Percentiles rank a stretch among this genome's conserved stretches.
These are phyloP conservation scores for Diorhabda carinulata DNA, from an alignment of 1,140 invertebrate species.

Conservation along the genomic window DNA sequence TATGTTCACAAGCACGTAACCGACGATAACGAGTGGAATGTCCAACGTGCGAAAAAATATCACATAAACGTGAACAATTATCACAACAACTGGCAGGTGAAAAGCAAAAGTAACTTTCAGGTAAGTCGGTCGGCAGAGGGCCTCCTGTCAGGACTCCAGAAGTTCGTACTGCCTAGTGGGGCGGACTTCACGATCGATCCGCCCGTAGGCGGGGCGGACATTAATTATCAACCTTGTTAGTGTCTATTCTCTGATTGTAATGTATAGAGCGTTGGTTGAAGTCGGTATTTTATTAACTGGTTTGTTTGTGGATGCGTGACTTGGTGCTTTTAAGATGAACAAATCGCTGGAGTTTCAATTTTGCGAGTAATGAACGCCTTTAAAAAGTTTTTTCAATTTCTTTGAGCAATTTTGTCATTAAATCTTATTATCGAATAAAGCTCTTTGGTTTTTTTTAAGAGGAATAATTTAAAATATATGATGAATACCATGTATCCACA, in stretches of 20 bases:
- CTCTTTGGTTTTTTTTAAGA: too few species aligned
- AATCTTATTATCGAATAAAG: too few species aligned
- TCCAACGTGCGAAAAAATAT: not conserved
- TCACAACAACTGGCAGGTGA: not conserved
- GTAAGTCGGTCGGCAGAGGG: not conserved
- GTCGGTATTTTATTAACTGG: slow-evolving; percentile 2
- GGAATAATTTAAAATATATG: too few species aligned
- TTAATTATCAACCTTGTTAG: not conserved
- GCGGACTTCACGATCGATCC: not conserved
- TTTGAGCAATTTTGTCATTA: too few species aligned
- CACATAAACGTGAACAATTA: not conserved
- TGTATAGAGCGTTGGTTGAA: not conserved
- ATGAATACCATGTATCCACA: too few species aligned
- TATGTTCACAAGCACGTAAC: not conserved
- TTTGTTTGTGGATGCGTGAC: not conserved
- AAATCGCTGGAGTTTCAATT: not conserved
- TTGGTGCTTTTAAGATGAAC: not conserved
- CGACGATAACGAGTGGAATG: too few species aligned
- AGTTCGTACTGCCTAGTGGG: not conserved
- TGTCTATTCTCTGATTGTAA: not conserved
- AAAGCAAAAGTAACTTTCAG: not conserved
- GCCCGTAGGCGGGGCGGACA: not conserved
- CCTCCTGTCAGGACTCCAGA: not conserved
- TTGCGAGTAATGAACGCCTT: not conserved
- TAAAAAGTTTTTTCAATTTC: too few species aligned